Evolutionary conservation across 2,113 vertebrate genomes (phyloP), one percentile per base, ranked within the genome.

Genomic region (Platysternon megacephalum): DNA sequence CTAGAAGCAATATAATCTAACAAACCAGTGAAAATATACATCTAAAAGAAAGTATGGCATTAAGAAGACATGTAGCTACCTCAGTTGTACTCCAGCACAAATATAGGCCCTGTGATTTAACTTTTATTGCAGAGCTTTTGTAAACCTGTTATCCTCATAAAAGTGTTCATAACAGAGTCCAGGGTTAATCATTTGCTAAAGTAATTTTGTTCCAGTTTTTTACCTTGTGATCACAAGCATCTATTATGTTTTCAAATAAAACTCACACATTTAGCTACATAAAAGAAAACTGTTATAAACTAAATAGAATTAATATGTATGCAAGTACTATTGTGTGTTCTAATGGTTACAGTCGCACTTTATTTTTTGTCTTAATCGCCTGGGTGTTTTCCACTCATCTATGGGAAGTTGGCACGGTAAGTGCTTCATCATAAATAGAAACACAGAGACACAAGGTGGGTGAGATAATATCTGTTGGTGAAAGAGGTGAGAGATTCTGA

Each of bases 81-180:
- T 95, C 90, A 90, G 6, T 94, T 94, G 93, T 42, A 80, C 11
- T 55, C 26, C 26, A 55, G 35, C 42, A 83, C 86, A 85, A 78
- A 78, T 22, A 32, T 39, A 74, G n/a, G n/a, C 8, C n/a, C 24
- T 39, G 29, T 87, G 12, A 35, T 94, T 89, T 90, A 95, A 93
- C 78, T 95, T 95, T 53, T 87, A 89, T 84, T 94, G 83, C 80
- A 86, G 85, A 29, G 82, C 26, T 84, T 96, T 93, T 90, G 49
- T 92, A 96, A 95, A 82, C 28, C 74, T 81, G 48, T 97, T 93
- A 93, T 87, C 85, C 22, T 91, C 2, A 0, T 84, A 92, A 95
- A 91, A 86, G 72, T 89, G 90, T 93, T 94, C 61, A 29, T 78
- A 95, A 93, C 81, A 96, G 61, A 86, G 91, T 86, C 81, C 79